Evolutionary conservation across 2,797 vertebrate genomes (phyloP), one percentile per base, ranked within the genome.

Genomic region (Oreochromis mossambicus): DNA sequence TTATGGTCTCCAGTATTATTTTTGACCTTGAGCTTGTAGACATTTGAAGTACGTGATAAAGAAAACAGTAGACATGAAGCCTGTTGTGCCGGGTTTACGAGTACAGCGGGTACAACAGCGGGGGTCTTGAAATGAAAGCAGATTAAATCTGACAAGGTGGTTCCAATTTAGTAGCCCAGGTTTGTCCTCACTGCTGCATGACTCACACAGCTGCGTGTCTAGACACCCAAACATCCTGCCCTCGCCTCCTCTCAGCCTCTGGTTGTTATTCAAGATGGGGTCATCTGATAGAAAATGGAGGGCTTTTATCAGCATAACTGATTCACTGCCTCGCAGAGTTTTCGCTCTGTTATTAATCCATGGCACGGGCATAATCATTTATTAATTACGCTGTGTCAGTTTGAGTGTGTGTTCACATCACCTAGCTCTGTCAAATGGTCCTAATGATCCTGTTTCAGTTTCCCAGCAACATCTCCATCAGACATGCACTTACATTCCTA

Each of bases 241-340:
- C 34, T 26, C 43, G 48, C 11, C 41, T 56, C 50, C 34, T 43
- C 56, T 66, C 80, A 41, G 75, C 50, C 83, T 77, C 80, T 76
- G 73, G 76, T 89, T 91, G 68, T 87, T 90, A 80, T 91, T 91
- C 82, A 86, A 87, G 90, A 91, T 85, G 83, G 84, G 89, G 85
- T 88, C 89, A 87, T 82, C 81, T 1, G 70, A 86, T 86, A 68
- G 88, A 88, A 91, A 90, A 86, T 34, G 46, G 86, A 84, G 68
- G 70, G 79, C 85, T 89, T 91, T 92, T 88, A 90, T 90, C 88
- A 86, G 87, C 79, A 55, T 89, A 89, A 93, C 91, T 92, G 90
- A 92, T 92, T 89, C 34, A 14, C 73, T 51, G 63, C 75, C 66
- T 55, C 19, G 9, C 41, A 21, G 79, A 36, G n/a, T 50, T 83